Conservation (phyloP, 2,113 vertebrate genomes). For the Mastomys coucha region DNA sequence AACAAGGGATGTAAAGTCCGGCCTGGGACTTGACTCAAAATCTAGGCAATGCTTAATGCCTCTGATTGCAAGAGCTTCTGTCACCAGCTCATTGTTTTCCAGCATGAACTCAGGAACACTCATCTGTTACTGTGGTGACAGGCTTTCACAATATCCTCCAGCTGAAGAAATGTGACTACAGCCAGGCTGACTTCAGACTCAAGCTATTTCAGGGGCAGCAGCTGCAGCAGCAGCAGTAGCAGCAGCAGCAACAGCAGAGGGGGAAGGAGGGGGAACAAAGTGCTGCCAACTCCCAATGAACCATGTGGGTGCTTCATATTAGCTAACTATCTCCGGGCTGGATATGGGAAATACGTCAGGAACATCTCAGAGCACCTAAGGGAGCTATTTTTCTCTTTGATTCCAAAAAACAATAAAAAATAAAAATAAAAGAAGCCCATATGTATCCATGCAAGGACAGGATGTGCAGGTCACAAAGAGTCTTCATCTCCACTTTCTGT, state of each 20-base stretch:
- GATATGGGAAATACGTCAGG: constrained; percentile 67
- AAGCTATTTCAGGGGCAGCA: constrained; percentile 55
- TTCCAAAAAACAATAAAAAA: neutral
- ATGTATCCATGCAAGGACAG: neutral
- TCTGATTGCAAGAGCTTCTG: neutral
- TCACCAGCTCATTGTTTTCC: constrained; percentile 58
- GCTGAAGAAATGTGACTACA: constrained; percentile 62
- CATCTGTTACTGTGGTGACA: constrained; percentile 42
- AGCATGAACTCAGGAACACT: neutral
- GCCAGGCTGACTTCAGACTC: neutral
- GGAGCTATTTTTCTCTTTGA: constrained; percentile 14
- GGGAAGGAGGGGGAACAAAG: constrained; percentile 26
- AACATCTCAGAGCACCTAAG: constrained; percentile 24
- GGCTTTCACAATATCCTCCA: constrained; percentile 62
- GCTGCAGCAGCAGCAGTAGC: neutral
- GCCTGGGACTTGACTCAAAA: constrained; percentile 16
- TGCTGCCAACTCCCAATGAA: constrained; percentile 68
- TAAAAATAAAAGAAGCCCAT: neutral
- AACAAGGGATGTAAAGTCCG: neutral
- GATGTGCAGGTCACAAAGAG: neutral
- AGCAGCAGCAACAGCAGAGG: neutral
- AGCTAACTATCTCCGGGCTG: constrained; percentile 49
- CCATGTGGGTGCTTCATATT: constrained; percentile 64
- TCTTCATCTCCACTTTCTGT: neutral
- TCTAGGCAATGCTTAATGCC: neutral